A percentile compares a stretch with the other conserved stretches of the same genome.
Conservation (phyloP, 2,888 invertebrate genomes). For the Pteria penguin region DNA sequence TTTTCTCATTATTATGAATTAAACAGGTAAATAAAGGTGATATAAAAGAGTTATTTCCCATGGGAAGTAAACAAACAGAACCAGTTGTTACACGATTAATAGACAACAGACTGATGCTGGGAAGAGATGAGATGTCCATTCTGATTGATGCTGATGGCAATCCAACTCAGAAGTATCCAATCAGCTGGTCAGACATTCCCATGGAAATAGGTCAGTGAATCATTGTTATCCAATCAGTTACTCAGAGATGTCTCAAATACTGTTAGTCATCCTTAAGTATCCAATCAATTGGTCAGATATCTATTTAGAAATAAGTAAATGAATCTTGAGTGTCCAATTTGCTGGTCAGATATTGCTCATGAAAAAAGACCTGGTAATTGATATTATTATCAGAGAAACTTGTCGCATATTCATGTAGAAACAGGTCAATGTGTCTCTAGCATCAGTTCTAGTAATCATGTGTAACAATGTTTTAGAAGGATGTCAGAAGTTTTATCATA, state of each 20-base stretch:
- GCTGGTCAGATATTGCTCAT: too few species aligned
- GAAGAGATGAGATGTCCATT: constrained; percentile 92
- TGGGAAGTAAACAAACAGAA: constrained; percentile 74
- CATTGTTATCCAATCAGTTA: not conserved
- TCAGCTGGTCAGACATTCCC: constrained; percentile 90
- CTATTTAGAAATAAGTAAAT: constrained; percentile 83
- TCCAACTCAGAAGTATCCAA: constrained; percentile 86
- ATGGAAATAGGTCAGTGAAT: constrained; percentile 76
- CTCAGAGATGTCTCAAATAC: too few species aligned
- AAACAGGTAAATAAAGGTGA: constrained; percentile 83
- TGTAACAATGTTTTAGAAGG: too few species aligned
- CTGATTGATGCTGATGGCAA: constrained; percentile 89
- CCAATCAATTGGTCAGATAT: constrained; percentile 89
- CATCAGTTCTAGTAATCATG: too few species aligned
- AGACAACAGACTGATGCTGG: constrained; percentile 85
- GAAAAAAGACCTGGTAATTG: too few species aligned
- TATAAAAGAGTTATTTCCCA: constrained; percentile 90
- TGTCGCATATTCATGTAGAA: too few species aligned
- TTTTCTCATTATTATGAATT: too few species aligned
- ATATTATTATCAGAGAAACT: too few species aligned
- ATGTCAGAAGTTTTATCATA: too few species aligned
- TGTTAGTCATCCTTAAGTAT: constrained; percentile 86
- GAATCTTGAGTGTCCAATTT: too few species aligned
- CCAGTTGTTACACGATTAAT: constrained; percentile 80
- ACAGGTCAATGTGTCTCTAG: too few species aligned